Evolutionary conservation across 2,888 invertebrate species (phyloP).

Genomic region (Cheilosia scutellata): DNA sequence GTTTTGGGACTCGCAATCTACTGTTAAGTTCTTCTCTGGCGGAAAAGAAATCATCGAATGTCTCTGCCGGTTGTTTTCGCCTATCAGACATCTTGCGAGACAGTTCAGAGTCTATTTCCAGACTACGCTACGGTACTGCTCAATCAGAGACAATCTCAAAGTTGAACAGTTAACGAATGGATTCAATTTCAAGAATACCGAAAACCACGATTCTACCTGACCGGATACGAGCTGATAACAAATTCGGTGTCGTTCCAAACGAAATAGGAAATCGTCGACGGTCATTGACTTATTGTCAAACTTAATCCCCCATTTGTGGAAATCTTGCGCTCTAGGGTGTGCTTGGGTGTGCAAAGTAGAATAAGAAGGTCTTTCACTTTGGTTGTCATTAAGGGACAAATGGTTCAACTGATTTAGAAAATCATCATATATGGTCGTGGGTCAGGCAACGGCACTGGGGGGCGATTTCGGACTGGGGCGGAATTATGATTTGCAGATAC

Average conservation of each 20-base stretch:
- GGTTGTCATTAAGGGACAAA: background rate
- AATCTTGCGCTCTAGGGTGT: background rate
- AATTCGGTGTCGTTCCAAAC: background rate
- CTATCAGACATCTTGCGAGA: too few relatives aligned
- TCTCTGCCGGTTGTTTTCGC: background rate
- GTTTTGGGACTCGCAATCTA: background rate
- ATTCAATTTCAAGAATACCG: background rate
- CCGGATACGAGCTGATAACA: slow-evolving; percentile 7
- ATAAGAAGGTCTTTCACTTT: background rate
- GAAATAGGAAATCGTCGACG: background rate
- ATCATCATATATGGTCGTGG: too few relatives aligned
- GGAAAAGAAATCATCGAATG: slow-evolving; percentile 11
- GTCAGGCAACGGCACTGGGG: too few relatives aligned
- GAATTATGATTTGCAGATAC: too few relatives aligned
- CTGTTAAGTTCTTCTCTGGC: background rate
- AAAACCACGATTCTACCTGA: slow-evolving; percentile 8
- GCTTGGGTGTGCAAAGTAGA: background rate
- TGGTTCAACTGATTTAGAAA: too few relatives aligned
- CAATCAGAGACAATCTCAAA: background rate
- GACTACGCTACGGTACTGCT: slow-evolving; percentile 18
- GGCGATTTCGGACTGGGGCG: too few relatives aligned
- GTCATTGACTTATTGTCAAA: background rate
- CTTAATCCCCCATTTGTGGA: background rate
- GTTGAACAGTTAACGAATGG: background rate
- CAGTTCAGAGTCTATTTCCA: slow-evolving; percentile 5